Percentiles rank a stretch among this genome's conserved stretches.
phyloP scores from a whole-genome alignment of 2,888 invertebrate species.

The Harpagoxenus sublaevis region DNA sequence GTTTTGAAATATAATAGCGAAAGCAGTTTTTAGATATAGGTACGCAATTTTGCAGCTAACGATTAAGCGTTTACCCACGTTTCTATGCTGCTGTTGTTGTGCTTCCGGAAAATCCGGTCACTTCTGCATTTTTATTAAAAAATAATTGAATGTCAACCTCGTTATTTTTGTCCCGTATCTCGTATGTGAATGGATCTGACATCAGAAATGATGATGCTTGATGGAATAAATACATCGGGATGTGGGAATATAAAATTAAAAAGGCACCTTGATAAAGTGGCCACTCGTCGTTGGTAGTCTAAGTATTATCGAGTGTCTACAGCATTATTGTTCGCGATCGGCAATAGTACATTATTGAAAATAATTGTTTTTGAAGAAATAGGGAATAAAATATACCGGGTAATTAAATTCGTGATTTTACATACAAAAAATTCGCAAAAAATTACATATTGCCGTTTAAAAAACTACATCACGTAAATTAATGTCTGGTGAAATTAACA shows the following conservation, averaged over 20 bases:
- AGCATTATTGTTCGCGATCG: background rate
- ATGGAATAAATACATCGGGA: constrained; percentile 27
- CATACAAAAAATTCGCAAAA: background rate
- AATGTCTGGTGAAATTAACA: background rate
- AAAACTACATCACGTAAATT: background rate
- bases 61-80: background rate
- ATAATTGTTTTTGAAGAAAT: constrained; percentile 11
- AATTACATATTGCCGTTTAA: background rate
- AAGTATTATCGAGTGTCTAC: constrained; percentile 28
- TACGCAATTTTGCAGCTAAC: background rate
- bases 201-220: constrained; percentile 38
- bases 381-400: background rate
- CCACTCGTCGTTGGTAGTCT: constrained; percentile 40
- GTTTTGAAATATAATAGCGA: background rate
- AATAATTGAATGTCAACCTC: constrained; percentile 46
- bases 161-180: constrained; percentile 13
- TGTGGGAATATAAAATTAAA: constrained; percentile 49
- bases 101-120: background rate
- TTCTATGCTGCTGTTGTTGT: background rate
- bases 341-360: constrained; percentile 12
- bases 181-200: constrained; percentile 36
- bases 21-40: background rate
- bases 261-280: constrained; percentile 40
- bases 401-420: constrained; percentile 30
- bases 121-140: constrained; percentile 38